Evolutionary conservation across 2,797 vertebrate genomes (phyloP), one percentile per base, ranked within the genome.

Genomic region (Darevskia nairensis): DNA sequence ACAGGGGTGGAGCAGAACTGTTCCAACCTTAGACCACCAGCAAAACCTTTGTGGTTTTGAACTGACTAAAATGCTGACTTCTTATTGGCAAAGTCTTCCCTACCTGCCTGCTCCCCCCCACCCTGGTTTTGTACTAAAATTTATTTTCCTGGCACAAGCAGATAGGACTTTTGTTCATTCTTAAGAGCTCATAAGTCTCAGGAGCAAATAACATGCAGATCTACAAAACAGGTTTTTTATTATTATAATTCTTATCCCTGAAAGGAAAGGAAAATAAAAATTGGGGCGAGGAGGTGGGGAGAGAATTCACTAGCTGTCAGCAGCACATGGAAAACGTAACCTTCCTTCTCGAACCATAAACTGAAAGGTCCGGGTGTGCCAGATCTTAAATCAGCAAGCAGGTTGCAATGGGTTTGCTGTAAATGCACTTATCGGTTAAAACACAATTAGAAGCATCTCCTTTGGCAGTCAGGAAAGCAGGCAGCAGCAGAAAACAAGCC

Each of bases 201-300:
- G 27, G 80, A 41, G 6, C 29, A 82, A 23, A 80, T 59, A 78
- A 80, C 25, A 19, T 76, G 39, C 11, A n/a, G 85, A 74, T 81
- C 0, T 2, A 39, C n/a, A 55, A 85, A 1, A 1, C 1, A 83
- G 8, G 0, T 1, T 84, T 88, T 86, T 61, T 64, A 19, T 64
- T 23, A 55, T 55, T 55, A 55, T 55, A 55, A 55, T 64, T 64
- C 61, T 64, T 23, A 10, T 2, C 11, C 41, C 6, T 80, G 80
- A 35, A 82, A 46, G 41, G 59, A 84, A 92, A 68, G 89, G 1
- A 87, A 90, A 25, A 66, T 17, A 64, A 66, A 66, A 19, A 23
- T 64, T 64, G 35, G 29, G 8, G 13, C 1, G 7, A 19, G 9
- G 68, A 5, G 1, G 1, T 29, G 3, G 11, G 35, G 11, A 50